Percentiles rank a stretch among this genome's conserved stretches.
phyloP scores from a whole-genome alignment of 2,888 invertebrate species.

The Aporophyla nigra region DNA sequence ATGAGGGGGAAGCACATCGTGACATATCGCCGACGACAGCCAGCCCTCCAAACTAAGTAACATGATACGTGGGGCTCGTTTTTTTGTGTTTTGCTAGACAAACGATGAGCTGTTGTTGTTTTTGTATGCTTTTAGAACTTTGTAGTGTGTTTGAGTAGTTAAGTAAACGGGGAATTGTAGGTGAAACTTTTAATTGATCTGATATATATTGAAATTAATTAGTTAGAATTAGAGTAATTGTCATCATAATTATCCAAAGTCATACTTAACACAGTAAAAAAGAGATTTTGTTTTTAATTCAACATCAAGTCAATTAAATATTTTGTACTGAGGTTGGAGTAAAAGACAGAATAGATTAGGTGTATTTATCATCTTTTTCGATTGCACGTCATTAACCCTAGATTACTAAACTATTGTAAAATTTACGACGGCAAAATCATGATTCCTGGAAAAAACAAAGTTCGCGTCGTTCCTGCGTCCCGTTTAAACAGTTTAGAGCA shows the following conservation, averaged over 20 bases:
- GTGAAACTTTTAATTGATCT: not conserved
- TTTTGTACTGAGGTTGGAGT: not conserved
- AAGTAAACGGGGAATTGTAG: not conserved
- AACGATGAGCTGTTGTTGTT: slow-evolving; percentile 42
- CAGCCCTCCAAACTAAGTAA: slow-evolving; percentile 71
- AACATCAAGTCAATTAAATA: not conserved
- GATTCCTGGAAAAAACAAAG: too few species aligned
- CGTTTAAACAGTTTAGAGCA: too few species aligned
- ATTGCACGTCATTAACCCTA: too few species aligned
- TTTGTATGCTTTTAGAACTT: slow-evolving; percentile 33
- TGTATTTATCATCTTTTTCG: too few species aligned
- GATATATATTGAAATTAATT: too few species aligned
- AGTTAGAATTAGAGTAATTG: not conserved
- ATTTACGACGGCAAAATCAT: too few species aligned
- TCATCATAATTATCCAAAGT: not conserved
- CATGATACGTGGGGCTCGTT: slow-evolving; percentile 61
- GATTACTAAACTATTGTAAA: too few species aligned
- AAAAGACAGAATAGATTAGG: not conserved
- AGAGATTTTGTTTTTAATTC: not conserved
- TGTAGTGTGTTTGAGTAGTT: slow-evolving; percentile 2
- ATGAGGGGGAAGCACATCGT: slow-evolving; percentile 65
- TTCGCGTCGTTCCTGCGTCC: too few species aligned
- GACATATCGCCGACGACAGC: slow-evolving; percentile 74
- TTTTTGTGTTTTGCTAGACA: slow-evolving; percentile 50
- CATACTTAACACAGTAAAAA: not conserved